Evolutionary conservation across 2,797 vertebrate genomes (phyloP), one percentile per base, ranked within the genome.

Genomic region (Kryptopterus vitreolus): DNA sequence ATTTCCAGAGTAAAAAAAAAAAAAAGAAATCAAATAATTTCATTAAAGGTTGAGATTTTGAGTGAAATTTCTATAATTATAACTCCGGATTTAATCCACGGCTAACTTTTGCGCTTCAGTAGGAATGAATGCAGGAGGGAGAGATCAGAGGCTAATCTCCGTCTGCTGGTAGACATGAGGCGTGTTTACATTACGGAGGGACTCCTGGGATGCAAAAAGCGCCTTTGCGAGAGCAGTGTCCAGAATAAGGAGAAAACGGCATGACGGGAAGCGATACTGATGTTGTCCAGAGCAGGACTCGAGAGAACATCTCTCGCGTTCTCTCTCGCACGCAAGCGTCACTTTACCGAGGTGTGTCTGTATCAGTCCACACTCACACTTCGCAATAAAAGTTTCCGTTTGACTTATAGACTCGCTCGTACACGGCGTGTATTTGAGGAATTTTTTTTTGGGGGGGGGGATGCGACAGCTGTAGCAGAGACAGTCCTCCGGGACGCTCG

Each of bases 271-370:
- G 62, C 75, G 59, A 78, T 78, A 85, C 53, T 87, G 85, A 85
- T 57, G 83, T 61, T 86, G 71, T 83, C 80, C 86, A 86, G 85
- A 86, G 59, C 76, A 80, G 55, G 79, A 33, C 53, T 73, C 38
- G 31, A 78, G 66, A 79, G 68, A 76, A 82, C 8, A 29, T 71
- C 69, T 10, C 33, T 35, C 15, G 18, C 15, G 20, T 7, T 35
- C 33, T 10, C 33, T 20, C 50, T 57, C 7, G 53, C 50, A 46
- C 20, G 35, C 58, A n/a, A n/a, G n/a, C n/a, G n/a, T n/a, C n/a
- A n/a, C n/a, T n/a, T n/a, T n/a, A n/a, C n/a, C n/a, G n/a, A n/a
- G n/a, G n/a, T n/a, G n/a, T 1, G 24, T 10, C n/a, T 4, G 24
- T 20, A 16, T 3, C 38, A n/a, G n/a, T n/a, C n/a, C 43, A 58